Evolutionary conservation across 2,797 vertebrate species (phyloP), one percentile per base, ranked within the genome.

Genomic region (Rallus crepitans): DNA sequence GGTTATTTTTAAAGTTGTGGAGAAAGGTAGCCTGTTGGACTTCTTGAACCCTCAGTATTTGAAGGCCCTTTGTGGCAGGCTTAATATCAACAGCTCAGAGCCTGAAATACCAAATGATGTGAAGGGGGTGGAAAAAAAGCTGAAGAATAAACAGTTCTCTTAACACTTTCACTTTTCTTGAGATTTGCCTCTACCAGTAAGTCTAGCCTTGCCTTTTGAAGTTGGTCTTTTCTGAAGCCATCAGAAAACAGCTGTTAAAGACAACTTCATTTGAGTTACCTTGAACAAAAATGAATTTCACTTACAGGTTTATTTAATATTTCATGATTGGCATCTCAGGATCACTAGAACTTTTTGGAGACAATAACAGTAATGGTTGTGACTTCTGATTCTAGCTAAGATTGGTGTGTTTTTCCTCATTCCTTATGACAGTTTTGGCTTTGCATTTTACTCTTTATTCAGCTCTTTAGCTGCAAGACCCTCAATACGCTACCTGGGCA

Each of bases 1-100:
- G 96, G 81, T 94, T 95, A 87, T 96, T 96, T 96, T 94, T 88
- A 79, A 96, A 96, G 77, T 93, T 4, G 6, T 84, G 64, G 55
- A 82, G 73, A 90, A 84, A 88, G 93, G 93, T 91, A 82, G 33
- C 73, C 40, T 57, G 61, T 89, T 96, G 79, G 75, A 87, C 40
- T 87, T 77, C 53, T 92, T 77, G 52, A 88, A 82, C 60, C 45
- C 9, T 93, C 77, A 45, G 25, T 70, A 37, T 82, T 84, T 94
- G 66, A 88, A 87, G 63, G 73, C 64, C 20, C 72, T 90, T 90
- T 90, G 71, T 81, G 78, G 47, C 35, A 14, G 47, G 28, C 88
- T 86, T 90, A 79, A 52, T 84, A 77, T 84, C 91, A 95, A 52
- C 85, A 87, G 69, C 64, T 70, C 68, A 39, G 82, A 78, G 68